Evolutionary conservation across 2,888 invertebrate species (phyloP).

Genomic region (Cataglyphis rosenhaueri): DNA sequence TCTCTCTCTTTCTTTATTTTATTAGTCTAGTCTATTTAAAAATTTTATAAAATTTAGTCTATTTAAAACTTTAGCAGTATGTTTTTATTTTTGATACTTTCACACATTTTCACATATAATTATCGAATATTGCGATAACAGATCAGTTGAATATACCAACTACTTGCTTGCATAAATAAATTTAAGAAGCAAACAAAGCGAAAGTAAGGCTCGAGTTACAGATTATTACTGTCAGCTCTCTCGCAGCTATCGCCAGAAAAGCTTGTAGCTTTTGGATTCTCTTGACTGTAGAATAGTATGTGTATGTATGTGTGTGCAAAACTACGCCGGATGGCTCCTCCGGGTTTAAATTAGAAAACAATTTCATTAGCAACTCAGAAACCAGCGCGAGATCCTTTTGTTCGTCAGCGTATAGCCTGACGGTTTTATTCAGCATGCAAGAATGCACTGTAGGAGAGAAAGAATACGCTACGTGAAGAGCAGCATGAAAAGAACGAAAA

Average conservation of each 20-base stretch:
- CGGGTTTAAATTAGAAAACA: conserved; percentile 71
- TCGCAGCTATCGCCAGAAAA: conserved; percentile 36
- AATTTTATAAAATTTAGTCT: not conserved
- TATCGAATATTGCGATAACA: conserved; percentile 23
- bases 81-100: not conserved
- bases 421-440: conserved; percentile 63
- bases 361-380: conserved; percentile 73
- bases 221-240: conserved; percentile 43
- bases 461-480: conserved; percentile 2
- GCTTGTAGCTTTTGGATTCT: conserved; percentile 47
- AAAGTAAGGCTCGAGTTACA: conserved; percentile 30
- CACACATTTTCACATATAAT: conserved; percentile 1
- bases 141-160: conserved; percentile 27
- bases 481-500: not conserved
- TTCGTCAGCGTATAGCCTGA: conserved; percentile 56
- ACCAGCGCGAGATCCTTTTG: conserved; percentile 58
- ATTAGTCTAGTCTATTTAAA: not conserved
- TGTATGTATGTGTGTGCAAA: not conserved
- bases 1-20: no score
- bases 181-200: conserved; percentile 6
- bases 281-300: conserved; percentile 53
- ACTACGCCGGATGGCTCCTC: conserved; percentile 28
- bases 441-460: conserved; percentile 40
- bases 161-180: conserved; percentile 42
- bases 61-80: not conserved